Evolutionary conservation across 2,113 vertebrate genomes (phyloP), one percentile per base, ranked within the genome.

Genomic region (Leiothrix lutea): DNA sequence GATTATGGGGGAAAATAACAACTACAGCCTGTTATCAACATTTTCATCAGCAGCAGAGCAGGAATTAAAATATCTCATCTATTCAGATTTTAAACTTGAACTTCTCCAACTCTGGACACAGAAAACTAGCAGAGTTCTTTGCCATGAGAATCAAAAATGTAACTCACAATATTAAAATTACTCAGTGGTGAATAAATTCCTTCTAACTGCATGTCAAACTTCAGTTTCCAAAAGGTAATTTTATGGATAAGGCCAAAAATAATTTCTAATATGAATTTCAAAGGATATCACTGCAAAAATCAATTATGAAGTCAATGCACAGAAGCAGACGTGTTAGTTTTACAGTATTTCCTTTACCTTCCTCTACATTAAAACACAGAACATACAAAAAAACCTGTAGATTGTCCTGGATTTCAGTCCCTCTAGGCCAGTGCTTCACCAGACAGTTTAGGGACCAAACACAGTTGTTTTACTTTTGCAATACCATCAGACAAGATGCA

Each of bases 401-500:
- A 51, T 22, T 40, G 14, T 54, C 18, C 80, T 21, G 6, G 5
- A 60, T 72, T 42, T 36, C 36, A 20, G 24, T 26, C 23, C 19
- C 28, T 35, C 66, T 10, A 35, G 17, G 42, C 26, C 40, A 77
- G 18, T 3, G 53, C 26, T 54, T 44, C 35, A 66, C 33, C 14
- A 29, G 38, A 54, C 24, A 78, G 17, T 1, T 1, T 35, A 42
- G 9, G 4, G 26, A 58, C 6, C 51, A 47, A 66, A 71, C 7
- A 16, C 18, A 33, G 5, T n/a, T 69, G 12, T 20, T 77, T n/a
- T 47, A 47, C 20, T 73, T 48, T 44, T 5, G 4, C 48, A 83
- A 18, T 42, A 53, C 14, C 11, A 0, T 20, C 67, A 29, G 38
- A n/a, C 0, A 3, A 23, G n/a, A 48, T 10, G 24, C 24, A 45